Evolutionary conservation across 2,797 vertebrate genomes (phyloP), one percentile per base, ranked within the genome.

Genomic region (Lutjanus campechanus): DNA sequence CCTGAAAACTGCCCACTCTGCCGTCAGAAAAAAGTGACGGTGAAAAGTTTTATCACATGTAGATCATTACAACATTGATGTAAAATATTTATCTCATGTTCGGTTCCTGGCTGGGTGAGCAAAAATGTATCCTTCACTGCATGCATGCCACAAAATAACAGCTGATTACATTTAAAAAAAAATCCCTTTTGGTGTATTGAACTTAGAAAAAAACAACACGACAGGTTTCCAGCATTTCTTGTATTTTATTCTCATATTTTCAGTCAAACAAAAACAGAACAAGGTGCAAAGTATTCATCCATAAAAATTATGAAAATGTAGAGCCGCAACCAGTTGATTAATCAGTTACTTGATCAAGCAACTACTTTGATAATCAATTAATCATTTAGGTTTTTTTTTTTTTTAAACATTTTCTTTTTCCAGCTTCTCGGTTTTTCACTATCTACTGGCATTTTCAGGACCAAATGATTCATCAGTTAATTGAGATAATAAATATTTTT

Each of bases 231-330:
- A 58, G 4, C 11, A n/a, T 50, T 63, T 43, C 13, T 73, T 75
- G 0, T 44, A 22, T 61, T 87, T 87, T 83, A 90, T 84, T 89
- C 36, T 16, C 11, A 36, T 20, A 70, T 67, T 73, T 76, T n/a
- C 17, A 43, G 17, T 20, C 11, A 10, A 25, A 40, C 11, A 53
- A 41, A 65, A 69, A 54, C 10, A 73, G 49, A 70, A n/a, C 20
- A 59, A 64, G 3, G n/a, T 51, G 4, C 43, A 79, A 19, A 55
- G 25, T n/a, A 55, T n/a, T 63, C 11, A 49, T 68, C 1, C 22
- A 61, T 62, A 44, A 60, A 47, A 71, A 55, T 15, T 0, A 51
- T 29, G 5, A 49, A 62, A 70, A 51, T 5, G 16, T 5, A 56
- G 17, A 43, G 12, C 54, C 25, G 41, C 53, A 62, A 72, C 1